Evolutionary conservation across 1,140 invertebrate species (phyloP), one percentile per base, ranked within the genome.

Genomic region (Cotesia chilonis): DNA sequence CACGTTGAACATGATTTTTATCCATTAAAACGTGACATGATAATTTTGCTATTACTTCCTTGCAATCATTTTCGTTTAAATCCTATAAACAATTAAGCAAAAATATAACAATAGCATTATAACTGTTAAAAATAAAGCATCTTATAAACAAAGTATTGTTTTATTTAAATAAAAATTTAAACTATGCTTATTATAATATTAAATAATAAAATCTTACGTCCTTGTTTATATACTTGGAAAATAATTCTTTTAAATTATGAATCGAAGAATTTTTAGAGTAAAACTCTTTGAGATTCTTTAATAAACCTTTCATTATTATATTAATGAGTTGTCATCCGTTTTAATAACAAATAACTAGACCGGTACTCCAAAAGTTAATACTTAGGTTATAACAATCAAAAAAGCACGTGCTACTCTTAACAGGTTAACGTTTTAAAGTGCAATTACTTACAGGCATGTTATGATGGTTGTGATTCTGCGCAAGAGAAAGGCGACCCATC

Each of bases 21-120:
- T 83, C 71, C 76, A 85, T 80, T 12, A 88, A 79, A 63, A 82
- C 78, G 52, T 83, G 74, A 55, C 17, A n/a, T 7, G 77, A 76
- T 14, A 88, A 68, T 65, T 68, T 60, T 61, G 82, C 71, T 28
- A 86, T 59, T 69, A 86, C 59, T 68, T 55, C 54, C 1, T 80
- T 38, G 41, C 67, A 20, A 4, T 81, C 68, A 55, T 76, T 28
- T 60, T 77, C n/a, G 17, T 55, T 71, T 6, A 79, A 71, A 67
- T 78, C 73, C 83, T 84, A 57, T 12, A 73, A 71, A 51, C 14
- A 67, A 71, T 76, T 12, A 63, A 64, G 68, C 12, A 71, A 28
- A 74, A 61, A 12, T 68, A 72, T 61, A 66, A 68, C n/a, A 54
- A 51, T 61, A 6, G 3, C 0, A 47, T 47, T 47, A 47, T 10